Percentiles rank a stretch among this genome's conserved stretches.
Evolutionary conservation across 2,113 vertebrate species (phyloP).

Genomic region (Cyprinodon brontotheroides): DNA sequence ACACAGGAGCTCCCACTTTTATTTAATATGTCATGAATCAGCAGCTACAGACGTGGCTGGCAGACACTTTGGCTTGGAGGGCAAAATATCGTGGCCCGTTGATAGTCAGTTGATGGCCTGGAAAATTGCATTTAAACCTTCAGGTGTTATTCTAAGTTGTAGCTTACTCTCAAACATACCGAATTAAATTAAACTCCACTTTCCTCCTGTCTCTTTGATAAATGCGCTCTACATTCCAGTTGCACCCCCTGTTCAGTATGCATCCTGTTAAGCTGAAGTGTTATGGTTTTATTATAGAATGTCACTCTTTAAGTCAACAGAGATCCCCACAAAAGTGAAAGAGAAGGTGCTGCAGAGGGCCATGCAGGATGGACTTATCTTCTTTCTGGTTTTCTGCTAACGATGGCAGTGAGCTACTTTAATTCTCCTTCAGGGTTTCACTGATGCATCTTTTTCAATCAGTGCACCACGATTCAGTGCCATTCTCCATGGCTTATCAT

Average conservation of each 20-base stretch:
- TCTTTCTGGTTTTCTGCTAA: constrained; percentile 29
- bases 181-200: constrained; percentile 72
- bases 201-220: constrained; percentile 58
- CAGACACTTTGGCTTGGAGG: constrained; percentile 62
- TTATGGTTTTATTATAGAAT: constrained; percentile 36
- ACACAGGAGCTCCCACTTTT: constrained; percentile 29
- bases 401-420: constrained; percentile 13
- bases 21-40: constrained; percentile 59
- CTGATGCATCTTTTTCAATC: constrained; percentile 49
- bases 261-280: constrained; percentile 22
- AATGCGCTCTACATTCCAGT: constrained; percentile 48
- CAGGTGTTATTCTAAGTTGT: constrained; percentile 75
- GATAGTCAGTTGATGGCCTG: constrained; percentile 80
- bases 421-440: constrained; percentile 32
- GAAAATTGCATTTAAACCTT: constrained; percentile 83
- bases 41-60: constrained; percentile 55
- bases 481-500: constrained; percentile 62
- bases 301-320: constrained; percentile 9
- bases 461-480: constrained; percentile 30
- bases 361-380: constrained; percentile 5
- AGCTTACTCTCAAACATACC: constrained; percentile 63
- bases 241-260: constrained; percentile 31
- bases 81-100: constrained; percentile 63
- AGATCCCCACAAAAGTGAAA: constrained; percentile 20
- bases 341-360: neutral